Evolutionary conservation across 2,888 invertebrate species (phyloP).

Genomic region (Stenodera caucasica): DNA sequence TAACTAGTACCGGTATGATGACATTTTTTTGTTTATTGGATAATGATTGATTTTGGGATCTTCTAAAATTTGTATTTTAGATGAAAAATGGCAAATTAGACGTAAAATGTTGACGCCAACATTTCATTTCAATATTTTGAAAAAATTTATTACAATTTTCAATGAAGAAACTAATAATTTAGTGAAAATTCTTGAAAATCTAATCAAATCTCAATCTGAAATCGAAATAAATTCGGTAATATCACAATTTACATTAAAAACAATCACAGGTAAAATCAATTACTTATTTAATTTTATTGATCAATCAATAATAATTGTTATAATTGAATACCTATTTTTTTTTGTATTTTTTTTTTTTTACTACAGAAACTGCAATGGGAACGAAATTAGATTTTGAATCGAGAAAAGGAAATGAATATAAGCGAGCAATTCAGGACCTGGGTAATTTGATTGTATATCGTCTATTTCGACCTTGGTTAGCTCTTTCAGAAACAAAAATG

Average conservation of each 20-base stretch:
- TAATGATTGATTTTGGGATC: neutral
- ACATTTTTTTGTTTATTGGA: too few species aligned
- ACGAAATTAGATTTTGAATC: slow-evolving; percentile 28
- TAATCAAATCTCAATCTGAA: neutral
- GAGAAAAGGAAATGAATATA: slow-evolving; percentile 11
- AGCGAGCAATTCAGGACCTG: slow-evolving; percentile 10
- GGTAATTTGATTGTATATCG: slow-evolving; percentile 13
- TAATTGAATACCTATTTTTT: too few species aligned
- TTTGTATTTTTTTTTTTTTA: too few species aligned
- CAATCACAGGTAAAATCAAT: slow-evolving; percentile 12
- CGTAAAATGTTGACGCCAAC: slow-evolving; percentile 42
- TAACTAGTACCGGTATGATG: slow-evolving; percentile 52
- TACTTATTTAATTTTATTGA: neutral
- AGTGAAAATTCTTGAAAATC: slow-evolving; percentile 17
- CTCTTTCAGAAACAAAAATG: slow-evolving; percentile 6
- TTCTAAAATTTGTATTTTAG: slow-evolving; percentile 20
- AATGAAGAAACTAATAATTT: slow-evolving; percentile 36
- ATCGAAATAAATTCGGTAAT: slow-evolving; percentile 12
- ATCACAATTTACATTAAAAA: slow-evolving; percentile 14
- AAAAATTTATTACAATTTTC: slow-evolving; percentile 36
- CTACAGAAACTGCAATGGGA: slow-evolving; percentile 29
- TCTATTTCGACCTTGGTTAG: slow-evolving; percentile 11
- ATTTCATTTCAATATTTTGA: slow-evolving; percentile 41
- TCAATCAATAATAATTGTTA: too few species aligned
- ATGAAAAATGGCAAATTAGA: slow-evolving; percentile 36